Conservation (phyloP, 2,797 vertebrate genomes). For the Psittacula derbiana region DNA sequence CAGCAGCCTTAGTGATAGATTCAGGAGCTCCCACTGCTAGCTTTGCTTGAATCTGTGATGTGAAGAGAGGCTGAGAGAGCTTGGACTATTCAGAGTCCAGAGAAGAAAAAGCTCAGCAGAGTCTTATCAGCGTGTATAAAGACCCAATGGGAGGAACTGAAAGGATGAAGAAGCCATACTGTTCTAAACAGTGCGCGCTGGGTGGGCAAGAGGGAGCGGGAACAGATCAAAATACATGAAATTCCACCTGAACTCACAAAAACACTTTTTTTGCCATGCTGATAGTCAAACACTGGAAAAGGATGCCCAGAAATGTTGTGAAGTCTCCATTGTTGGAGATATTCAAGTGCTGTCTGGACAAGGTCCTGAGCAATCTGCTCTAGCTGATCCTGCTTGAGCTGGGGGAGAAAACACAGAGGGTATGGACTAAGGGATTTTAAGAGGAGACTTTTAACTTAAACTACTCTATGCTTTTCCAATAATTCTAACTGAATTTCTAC, state of each 20-base stretch:
- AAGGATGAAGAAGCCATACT: background rate
- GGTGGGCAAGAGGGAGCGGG: background rate
- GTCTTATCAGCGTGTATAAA: background rate
- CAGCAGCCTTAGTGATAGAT: background rate
- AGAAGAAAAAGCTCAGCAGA: background rate
- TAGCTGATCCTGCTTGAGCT: background rate
- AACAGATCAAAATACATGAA: background rate
- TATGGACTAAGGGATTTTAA: background rate
- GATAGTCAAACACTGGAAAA: background rate
- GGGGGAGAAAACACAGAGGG: accelerated
- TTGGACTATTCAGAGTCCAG: background rate
- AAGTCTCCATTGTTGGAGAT: background rate
- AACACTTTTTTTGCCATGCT: background rate
- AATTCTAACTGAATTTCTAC: background rate
- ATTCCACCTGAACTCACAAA: background rate
- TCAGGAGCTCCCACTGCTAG: background rate
- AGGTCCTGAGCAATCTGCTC: background rate
- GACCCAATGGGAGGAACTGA: background rate
- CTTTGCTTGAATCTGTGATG: background rate
- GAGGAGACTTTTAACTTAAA: background rate
- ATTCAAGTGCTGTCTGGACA: background rate
- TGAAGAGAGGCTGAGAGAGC: background rate
- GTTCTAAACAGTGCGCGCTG: background rate
- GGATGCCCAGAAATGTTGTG: background rate
- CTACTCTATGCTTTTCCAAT: background rate